These are phyloP conservation scores for Hyles euphorbiae DNA, from an alignment of 1,140 invertebrate genomes.

Conservation along the genomic window DNA sequence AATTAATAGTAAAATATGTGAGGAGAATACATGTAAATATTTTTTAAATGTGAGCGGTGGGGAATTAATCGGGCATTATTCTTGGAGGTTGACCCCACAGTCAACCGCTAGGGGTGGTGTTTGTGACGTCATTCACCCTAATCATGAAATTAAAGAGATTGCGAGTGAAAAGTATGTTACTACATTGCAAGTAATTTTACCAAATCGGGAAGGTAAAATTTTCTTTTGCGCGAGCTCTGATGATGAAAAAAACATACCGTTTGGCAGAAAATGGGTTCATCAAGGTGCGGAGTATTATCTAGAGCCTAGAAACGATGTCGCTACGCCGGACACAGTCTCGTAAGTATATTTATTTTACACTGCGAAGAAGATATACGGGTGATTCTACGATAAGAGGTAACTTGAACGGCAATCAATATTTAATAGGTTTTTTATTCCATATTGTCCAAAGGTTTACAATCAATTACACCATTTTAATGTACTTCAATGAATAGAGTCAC, in stretches of 20 bases:
- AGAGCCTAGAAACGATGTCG: conserved; percentile 28
- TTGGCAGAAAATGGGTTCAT: conserved; percentile 55
- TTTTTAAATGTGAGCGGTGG: conserved; percentile 56
- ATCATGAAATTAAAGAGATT: conserved; percentile 59
- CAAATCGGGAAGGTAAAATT: conserved; percentile 39
- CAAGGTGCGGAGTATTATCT: conserved; percentile 55
- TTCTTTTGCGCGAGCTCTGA: conserved; percentile 54
- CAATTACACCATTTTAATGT: no score
- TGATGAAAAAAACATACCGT: conserved; percentile 35
- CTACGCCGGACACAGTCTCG: not conserved
- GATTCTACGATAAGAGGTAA: no score
- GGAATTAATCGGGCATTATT: conserved; percentile 60
- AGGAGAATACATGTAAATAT: conserved; percentile 63
- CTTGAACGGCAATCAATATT: no score
- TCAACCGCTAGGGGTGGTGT: conserved; percentile 38
- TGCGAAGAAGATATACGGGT: no score
- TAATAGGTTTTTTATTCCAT: no score
- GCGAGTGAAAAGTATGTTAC: conserved; percentile 43
- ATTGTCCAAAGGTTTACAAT: no score
- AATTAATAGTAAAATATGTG: conserved; percentile 53
- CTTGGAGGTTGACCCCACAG: conserved; percentile 61
- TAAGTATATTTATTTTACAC: not conserved
- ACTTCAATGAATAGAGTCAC: no score
- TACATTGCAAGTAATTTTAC: conserved; percentile 42
- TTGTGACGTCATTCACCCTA: conserved; percentile 57